phyloP scores from a whole-genome alignment of 2,888 invertebrate genomes.

The Chalcosyrphus nemorum region DNA sequence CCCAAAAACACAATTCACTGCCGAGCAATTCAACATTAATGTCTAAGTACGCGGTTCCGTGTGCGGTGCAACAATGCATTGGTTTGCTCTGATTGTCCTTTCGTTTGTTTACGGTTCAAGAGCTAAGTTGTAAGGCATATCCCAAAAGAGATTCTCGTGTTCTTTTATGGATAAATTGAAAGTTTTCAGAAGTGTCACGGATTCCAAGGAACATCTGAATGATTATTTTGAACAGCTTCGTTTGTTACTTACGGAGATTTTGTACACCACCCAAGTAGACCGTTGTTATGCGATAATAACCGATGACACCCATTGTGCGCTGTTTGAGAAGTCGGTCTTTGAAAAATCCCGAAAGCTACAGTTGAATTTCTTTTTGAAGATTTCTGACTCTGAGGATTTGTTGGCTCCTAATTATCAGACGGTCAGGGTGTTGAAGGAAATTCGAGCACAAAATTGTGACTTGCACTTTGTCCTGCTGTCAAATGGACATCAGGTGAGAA shows the following conservation, averaged over 20 bases:
- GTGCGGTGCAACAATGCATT: slow-evolving; percentile 21
- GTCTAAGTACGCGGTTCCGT: neutral
- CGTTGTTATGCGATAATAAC: slow-evolving; percentile 80
- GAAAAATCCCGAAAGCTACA: slow-evolving; percentile 67
- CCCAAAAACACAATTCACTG: slow-evolving; percentile 10
- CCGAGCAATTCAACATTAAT: slow-evolving; percentile 5
- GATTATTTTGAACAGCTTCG: slow-evolving; percentile 74
- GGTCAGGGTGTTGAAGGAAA: slow-evolving; percentile 84
- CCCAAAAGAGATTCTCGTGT: neutral
- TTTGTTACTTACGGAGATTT: slow-evolving; percentile 74
- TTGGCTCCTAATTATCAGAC: slow-evolving; percentile 85
- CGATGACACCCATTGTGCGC: slow-evolving; percentile 76
- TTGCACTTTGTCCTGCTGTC: slow-evolving; percentile 87
- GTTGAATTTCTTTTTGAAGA: slow-evolving; percentile 83
- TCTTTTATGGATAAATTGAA: neutral
- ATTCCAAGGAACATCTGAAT: slow-evolving; percentile 45
- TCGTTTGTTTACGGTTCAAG: neutral
- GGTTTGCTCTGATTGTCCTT: neutral
- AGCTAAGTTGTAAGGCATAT: slow-evolving; percentile 17
- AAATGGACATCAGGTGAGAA: slow-evolving; percentile 86
- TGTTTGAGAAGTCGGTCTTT: slow-evolving; percentile 77
- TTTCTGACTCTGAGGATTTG: slow-evolving; percentile 86
- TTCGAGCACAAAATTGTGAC: slow-evolving; percentile 87
- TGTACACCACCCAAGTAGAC: slow-evolving; percentile 75
- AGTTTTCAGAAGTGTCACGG: neutral